Conservation (phyloP, 2,888 invertebrate genomes). For the Vannuccia rotundouncinata region DNA sequence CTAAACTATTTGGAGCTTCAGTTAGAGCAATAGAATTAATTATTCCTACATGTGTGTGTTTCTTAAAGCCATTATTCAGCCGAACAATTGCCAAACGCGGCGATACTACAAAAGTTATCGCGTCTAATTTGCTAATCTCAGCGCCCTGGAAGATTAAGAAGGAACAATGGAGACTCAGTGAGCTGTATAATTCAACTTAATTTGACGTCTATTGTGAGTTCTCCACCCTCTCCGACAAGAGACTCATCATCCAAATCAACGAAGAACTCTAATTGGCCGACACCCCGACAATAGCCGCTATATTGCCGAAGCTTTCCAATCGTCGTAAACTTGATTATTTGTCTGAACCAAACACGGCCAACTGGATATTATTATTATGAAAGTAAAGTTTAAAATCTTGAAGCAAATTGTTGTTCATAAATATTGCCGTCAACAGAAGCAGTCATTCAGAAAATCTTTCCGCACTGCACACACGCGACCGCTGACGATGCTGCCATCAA, state of each 20-base stretch:
- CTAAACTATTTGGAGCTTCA: too few species aligned
- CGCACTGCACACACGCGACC: background rate
- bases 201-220: background rate
- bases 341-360: background rate
- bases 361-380: background rate
- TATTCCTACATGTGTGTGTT: too few species aligned
- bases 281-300: background rate
- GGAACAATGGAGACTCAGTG: background rate
- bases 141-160: background rate
- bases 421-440: background rate
- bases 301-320: background rate
- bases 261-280: background rate
- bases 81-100: too few species aligned
- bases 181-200: background rate
- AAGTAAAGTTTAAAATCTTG: background rate
- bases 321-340: background rate
- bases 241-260: background rate
- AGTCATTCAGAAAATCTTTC: background rate
- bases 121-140: background rate
- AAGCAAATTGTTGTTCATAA: background rate
- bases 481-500: background rate
- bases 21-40: too few species aligned
- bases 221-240: background rate
- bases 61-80: too few species aligned
- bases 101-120: too few species aligned